Evolutionary conservation across 2,797 vertebrate species (phyloP).

Genomic region (Hozukius guyotensis): DNA sequence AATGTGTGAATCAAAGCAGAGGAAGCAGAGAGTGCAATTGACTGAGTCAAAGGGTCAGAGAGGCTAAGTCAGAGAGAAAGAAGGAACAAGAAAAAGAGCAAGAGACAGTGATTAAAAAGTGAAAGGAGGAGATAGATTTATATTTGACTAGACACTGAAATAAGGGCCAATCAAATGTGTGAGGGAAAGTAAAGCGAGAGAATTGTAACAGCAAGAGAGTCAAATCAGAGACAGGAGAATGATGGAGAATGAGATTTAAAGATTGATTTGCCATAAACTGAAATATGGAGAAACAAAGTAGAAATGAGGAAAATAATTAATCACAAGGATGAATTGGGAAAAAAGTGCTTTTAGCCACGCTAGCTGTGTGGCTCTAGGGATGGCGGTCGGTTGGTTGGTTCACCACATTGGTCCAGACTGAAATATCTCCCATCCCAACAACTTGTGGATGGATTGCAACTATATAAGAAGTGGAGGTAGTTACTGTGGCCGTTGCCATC

Average conservation of each 20-base stretch:
- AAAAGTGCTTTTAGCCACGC: background rate
- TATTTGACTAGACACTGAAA: constrained; percentile 45
- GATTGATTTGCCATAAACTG: background rate
- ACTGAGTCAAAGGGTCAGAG: constrained; percentile 60
- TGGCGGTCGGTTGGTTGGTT: background rate
- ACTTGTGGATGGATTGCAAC: too few species aligned
- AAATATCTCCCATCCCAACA: background rate
- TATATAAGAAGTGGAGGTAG: background rate
- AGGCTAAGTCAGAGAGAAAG: constrained; percentile 61
- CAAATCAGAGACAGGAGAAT: constrained; percentile 2
- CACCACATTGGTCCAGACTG: background rate
- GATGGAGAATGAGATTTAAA: constrained; percentile 13
- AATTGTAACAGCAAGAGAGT: constrained; percentile 1
- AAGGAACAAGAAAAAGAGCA: constrained; percentile 43
- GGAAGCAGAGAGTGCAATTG: constrained; percentile 28
- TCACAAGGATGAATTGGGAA: background rate
- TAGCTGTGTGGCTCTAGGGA: background rate
- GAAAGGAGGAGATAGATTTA: constrained; percentile 59
- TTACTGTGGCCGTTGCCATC: background rate
- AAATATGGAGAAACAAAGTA: background rate
- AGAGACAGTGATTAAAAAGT: constrained; percentile 62
- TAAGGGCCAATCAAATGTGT: constrained; percentile 50
- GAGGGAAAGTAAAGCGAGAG: constrained; percentile 17
- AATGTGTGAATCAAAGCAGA: constrained; percentile 59
- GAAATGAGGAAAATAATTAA: background rate